Base-by-base conservation (phyloP, 2,888 invertebrate genomes). In the Lasioglossum lativentre region DNA sequence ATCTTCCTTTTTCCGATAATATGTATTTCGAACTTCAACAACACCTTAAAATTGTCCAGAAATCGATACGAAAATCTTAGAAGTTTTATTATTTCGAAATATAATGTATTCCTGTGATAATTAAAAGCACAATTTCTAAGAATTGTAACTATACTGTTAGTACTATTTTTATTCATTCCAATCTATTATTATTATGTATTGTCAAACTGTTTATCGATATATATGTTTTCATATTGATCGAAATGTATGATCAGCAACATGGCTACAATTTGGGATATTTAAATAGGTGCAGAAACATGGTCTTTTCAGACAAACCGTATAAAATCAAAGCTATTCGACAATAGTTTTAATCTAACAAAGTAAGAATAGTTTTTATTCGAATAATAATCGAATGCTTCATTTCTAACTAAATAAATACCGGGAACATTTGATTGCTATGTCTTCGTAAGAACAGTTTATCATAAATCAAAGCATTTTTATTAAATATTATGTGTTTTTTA, bases 151-250 rank as follows among this genome's bases (percentile, higher is more conserved):
- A 14, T 10, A 66, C 66, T 30, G 10, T 30, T 30, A 6, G 27
- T 30, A 66, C 19, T 66, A 66, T 34, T 19, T 34, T 19, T 40
- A 63, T 23, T 23, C 14, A 79, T 66, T 79, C 38, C 23, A 30
- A 27, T 34, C 23, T 52, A n/a, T 14, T n/a, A n/a, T 14, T n/a
- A 80, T n/a, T 59, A 59, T 63, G 12, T 2, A 63, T 16, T 68
- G 27, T 45, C 12, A 19, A 73, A 30, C 16, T 30, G 59, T 81
- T 56, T 52, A 45, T 56, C 23, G 27, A 80, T 34, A 16, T 80
- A 27, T 56, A 8, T 63, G 72, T 75, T n/a, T 82, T 76, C 45
- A 82, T 82, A 76, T 82, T 82, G 83, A 83, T 77, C 19, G 76
- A 74, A 77, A 59, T 83, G 45, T 77, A 40, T 71, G 68, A 83